Evolutionary conservation across 2,113 vertebrate genomes (phyloP), one percentile per base, ranked within the genome.

Genomic region (Plotosus lineatus): DNA sequence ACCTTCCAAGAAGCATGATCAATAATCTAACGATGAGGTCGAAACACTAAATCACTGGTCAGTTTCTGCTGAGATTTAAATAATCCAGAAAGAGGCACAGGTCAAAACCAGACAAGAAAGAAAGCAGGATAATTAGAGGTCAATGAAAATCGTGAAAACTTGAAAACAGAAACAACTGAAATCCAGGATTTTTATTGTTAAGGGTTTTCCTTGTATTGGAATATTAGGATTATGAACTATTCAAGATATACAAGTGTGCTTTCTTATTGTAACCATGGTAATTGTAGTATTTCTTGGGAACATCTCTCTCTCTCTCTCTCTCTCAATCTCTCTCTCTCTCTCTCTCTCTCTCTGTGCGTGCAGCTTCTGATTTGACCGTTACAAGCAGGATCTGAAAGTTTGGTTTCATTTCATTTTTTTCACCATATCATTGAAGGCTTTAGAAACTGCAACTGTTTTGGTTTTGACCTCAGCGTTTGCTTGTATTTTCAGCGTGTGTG

Each of bases 391-490:
- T 17, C 12, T 36, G 26, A 31, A 51, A 51, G 31, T 36, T 73
- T 23, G 69, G 33, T 42, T 79, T 75, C 48, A 68, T 72, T 68
- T 68, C 31, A 68, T 72, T 33, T 50, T n/a, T 63, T 6, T 23
- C 28, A 5, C 15, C 36, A 19, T 46, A 73, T 73, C 51, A 51
- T 36, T 73, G 46, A 4, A 36, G 48, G 8, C 15, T 73, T 51
- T 51, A 21, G 69, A 73, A 77, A 60, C 26, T 10, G 8, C 36
- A 60, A 44, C 28, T n/a, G 5, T 79, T 48, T 72, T 42, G 26
- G 26, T 44, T n/a, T 65, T 75, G 83, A 75, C 80, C 80, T 82
- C 58, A 33, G 71, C 46, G 42, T 53, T 79, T 78, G n/a, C 14
- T 61, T 10, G 61, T 75, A 75, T n/a, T 76, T 60, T 77, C 65